Evolutionary conservation across 2,113 vertebrate genomes (phyloP).

Genomic region (Mus spicilegus): DNA sequence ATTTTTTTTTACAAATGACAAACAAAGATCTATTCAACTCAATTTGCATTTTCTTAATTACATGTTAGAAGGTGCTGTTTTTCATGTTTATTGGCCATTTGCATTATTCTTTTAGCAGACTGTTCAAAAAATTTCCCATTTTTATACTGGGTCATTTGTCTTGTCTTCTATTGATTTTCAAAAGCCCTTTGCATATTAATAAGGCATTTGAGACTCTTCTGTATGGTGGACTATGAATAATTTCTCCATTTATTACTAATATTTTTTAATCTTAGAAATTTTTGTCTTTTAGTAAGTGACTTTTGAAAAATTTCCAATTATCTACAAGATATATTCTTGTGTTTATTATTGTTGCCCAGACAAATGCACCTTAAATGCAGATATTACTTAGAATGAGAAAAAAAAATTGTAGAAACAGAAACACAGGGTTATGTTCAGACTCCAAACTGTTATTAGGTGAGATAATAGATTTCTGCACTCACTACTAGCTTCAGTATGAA

Average conservation of each 20-base stretch:
- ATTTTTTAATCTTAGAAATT: neutral
- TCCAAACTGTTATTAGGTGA: neutral
- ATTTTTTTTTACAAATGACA: slow-evolving; percentile 53
- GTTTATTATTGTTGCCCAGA: neutral
- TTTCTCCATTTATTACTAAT: slow-evolving; percentile 9
- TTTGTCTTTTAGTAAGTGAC: slow-evolving; percentile 11
- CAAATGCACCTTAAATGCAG: neutral
- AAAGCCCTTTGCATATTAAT: slow-evolving; percentile 63
- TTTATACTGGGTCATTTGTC: slow-evolving; percentile 56
- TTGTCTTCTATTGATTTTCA: slow-evolving; percentile 68
- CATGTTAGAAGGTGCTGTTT: slow-evolving; percentile 8
- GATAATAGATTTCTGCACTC: rapidly evolving
- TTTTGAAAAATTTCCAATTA: neutral
- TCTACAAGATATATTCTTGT: slow-evolving; percentile 21
- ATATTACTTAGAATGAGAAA: neutral
- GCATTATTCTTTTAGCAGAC: slow-evolving; percentile 25
- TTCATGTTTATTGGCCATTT: slow-evolving; percentile 62
- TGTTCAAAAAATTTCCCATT: slow-evolving; percentile 14
- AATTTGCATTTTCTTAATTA: slow-evolving; percentile 62
- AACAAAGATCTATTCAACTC: slow-evolving; percentile 40
- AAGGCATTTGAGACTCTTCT: slow-evolving; percentile 9
- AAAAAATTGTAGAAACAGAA: neutral
- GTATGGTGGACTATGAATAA: slow-evolving; percentile 14
- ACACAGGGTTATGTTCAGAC: neutral
- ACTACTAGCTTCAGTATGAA: neutral